These are phyloP conservation scores for Eristalis arbustorum DNA, from an alignment of 2,888 invertebrate species.

Conservation along the genomic window DNA sequence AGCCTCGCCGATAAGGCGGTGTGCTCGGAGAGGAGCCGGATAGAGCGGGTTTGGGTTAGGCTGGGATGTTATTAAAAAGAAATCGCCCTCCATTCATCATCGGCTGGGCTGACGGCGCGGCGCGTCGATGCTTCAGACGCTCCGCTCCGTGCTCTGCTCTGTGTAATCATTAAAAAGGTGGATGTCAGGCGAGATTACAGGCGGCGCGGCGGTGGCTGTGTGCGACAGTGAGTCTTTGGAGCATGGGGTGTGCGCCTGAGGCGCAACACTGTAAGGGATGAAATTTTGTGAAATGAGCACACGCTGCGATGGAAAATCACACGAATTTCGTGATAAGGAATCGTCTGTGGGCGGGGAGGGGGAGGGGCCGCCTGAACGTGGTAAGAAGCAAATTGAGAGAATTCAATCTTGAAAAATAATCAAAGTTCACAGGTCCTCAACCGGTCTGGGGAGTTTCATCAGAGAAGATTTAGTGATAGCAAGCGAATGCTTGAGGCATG, in stretches of 20 bases:
- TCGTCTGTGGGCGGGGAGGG: background rate
- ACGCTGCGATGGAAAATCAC: background rate
- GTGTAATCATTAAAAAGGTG: conserved; percentile 63
- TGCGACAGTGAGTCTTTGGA: background rate
- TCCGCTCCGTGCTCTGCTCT: background rate
- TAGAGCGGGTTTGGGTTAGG: conserved; percentile 23
- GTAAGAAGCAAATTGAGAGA: background rate
- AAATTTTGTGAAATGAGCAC: background rate
- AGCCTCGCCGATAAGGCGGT: conserved; percentile 52
- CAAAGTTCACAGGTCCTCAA: background rate
- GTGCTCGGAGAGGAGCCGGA: conserved; percentile 26
- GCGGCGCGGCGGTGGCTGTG: background rate
- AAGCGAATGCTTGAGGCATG: background rate
- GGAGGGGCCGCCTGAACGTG: background rate
- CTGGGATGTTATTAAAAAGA: conserved; percentile 25
- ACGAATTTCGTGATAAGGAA: background rate
- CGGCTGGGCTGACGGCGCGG: conserved; percentile 5
- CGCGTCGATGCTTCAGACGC: no score
- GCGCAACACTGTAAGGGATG: conserved; percentile 15
- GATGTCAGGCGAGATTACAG: conserved; percentile 60
- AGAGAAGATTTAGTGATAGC: background rate
- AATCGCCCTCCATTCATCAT: conserved; percentile 42
- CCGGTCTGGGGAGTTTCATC: background rate
- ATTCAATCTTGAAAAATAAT: background rate
- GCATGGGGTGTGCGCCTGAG: conserved; percentile 2